phyloP scores from a whole-genome alignment of 1,140 invertebrate genomes.

The Trinorchestia longiramus region DNA sequence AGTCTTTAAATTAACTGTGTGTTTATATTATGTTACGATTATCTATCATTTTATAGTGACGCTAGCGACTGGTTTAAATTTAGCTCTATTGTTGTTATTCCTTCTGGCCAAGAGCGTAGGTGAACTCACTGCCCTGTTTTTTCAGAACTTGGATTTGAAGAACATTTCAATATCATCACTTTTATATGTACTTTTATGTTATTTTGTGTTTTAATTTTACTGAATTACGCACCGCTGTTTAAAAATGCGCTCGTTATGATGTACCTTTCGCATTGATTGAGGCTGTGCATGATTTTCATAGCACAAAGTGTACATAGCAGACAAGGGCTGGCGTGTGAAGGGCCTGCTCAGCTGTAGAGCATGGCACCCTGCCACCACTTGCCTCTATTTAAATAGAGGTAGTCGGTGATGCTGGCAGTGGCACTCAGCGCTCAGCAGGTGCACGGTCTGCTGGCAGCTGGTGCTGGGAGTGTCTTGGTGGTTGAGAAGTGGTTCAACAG shows the following conservation, averaged over 20 bases:
- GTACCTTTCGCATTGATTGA: too few species aligned
- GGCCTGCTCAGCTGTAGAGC: neutral
- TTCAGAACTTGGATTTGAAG: neutral
- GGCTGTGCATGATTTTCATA: neutral
- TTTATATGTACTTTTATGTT: too few species aligned
- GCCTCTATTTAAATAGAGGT: slow-evolving; percentile 23
- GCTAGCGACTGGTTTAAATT: neutral
- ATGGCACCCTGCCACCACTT: slow-evolving; percentile 31
- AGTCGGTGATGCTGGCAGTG: neutral
- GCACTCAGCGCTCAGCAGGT: neutral
- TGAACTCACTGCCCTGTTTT: neutral
- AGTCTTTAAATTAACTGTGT: too few species aligned
- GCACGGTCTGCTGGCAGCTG: neutral
- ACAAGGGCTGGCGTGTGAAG: neutral
- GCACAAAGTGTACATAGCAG: neutral
- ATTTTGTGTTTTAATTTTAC: too few species aligned
- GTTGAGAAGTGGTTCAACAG: neutral
- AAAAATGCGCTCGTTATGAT: too few species aligned
- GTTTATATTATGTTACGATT: too few species aligned
- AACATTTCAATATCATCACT: too few species aligned
- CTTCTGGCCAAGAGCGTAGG: neutral
- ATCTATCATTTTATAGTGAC: too few species aligned
- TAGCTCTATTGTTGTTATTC: neutral
- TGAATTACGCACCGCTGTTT: too few species aligned
- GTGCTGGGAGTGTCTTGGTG: neutral